These are phyloP conservation scores for Neofelis nebulosa DNA, from an alignment of 2,113 vertebrate species.

Conservation along the genomic window DNA sequence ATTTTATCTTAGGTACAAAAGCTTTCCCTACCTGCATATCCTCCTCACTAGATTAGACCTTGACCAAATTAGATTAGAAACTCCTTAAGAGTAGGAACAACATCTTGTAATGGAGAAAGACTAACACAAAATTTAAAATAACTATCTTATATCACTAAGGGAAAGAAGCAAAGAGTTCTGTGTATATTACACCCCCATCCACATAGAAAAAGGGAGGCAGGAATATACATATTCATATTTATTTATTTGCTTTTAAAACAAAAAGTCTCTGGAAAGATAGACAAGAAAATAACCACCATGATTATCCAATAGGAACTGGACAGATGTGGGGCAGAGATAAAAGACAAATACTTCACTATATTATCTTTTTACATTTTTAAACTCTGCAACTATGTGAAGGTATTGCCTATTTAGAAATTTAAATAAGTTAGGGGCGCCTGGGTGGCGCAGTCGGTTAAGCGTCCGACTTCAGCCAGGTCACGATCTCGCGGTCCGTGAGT, in stretches of 20 bases:
- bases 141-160: background rate
- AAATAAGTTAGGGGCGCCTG: no score
- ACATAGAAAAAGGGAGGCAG: background rate
- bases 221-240: background rate
- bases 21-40: background rate
- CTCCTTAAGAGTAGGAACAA: background rate
- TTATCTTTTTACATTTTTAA: background rate
- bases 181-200: background rate
- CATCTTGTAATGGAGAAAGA: background rate
- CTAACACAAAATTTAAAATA: background rate
- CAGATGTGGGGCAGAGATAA: background rate
- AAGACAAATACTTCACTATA: background rate
- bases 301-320: background rate
- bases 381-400: background rate
- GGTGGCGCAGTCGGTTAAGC: no score
- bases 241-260: background rate
- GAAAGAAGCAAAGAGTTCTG: background rate
- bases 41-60: background rate
- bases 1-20: conserved; percentile 22
- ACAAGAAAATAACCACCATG: background rate
- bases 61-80: background rate
- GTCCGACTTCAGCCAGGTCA: no score
- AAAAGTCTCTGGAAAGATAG: background rate
- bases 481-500: no score
- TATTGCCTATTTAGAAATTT: background rate